phyloP scores from a whole-genome alignment of 2,888 invertebrate genomes.

The Syritta pipiens region DNA sequence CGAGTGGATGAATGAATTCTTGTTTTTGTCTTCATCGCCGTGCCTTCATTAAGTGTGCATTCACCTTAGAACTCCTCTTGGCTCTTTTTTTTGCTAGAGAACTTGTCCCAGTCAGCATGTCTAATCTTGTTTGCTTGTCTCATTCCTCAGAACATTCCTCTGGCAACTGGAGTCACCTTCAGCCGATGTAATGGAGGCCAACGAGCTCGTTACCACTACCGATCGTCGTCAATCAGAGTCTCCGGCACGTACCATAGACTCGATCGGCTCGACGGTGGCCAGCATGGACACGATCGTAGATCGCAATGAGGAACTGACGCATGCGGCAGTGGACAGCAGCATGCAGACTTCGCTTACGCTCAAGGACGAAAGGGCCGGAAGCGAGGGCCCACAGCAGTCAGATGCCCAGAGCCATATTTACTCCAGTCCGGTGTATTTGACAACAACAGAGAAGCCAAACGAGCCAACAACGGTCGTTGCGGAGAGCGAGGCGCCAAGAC shows the following conservation, averaged over 20 bases:
- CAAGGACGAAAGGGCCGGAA: constrained; percentile 68
- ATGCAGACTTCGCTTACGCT: constrained; percentile 76
- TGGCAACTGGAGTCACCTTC: constrained; percentile 45
- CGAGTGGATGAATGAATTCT: constrained; percentile 50
- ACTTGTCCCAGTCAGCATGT: constrained; percentile 26
- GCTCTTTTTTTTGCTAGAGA: too few relatives aligned
- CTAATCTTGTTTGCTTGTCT: constrained; percentile 43
- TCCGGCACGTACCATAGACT: constrained; percentile 78
- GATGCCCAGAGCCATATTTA: constrained; percentile 78
- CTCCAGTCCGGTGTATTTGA: constrained; percentile 77
- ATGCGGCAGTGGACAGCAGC: constrained; percentile 73
- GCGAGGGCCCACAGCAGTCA: constrained; percentile 64
- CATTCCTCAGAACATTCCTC: constrained; percentile 46
- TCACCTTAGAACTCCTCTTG: constrained; percentile 42
- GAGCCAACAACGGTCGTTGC: constrained; percentile 54
- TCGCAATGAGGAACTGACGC: constrained; percentile 74
- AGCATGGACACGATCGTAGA: constrained; percentile 79
- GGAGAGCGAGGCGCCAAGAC: constrained; percentile 72
- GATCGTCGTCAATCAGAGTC: constrained; percentile 76
- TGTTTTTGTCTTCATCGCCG: constrained; percentile 20
- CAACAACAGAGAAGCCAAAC: constrained; percentile 71
- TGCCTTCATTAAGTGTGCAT: constrained; percentile 35
- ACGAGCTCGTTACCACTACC: constrained; percentile 53
- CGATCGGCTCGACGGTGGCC: constrained; percentile 77
- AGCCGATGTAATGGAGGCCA: constrained; percentile 52